These are phyloP conservation scores for Scaptomyza caliginosa DNA, from an alignment of 2,888 invertebrate species.

Conservation along the genomic window DNA sequence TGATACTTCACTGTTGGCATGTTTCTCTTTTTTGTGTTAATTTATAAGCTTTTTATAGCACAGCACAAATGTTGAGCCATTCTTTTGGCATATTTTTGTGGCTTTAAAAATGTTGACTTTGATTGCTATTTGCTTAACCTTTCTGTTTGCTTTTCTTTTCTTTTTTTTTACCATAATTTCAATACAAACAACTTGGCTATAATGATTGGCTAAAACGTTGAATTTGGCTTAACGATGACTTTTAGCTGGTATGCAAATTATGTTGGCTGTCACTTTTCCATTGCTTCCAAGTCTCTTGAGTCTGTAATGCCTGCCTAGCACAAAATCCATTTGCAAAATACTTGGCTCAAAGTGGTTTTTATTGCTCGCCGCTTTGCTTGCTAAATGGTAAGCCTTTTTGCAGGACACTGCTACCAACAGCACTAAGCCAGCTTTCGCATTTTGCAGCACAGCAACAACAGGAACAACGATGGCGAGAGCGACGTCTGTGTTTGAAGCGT, in stretches of 20 bases:
- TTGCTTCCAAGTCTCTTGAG: constrained; percentile 18
- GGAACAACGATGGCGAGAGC: neutral
- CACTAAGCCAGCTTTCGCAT: constrained; percentile 37
- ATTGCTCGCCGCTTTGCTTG: constrained; percentile 20
- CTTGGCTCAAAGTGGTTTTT: constrained; percentile 24
- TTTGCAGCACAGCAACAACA: constrained; percentile 13
- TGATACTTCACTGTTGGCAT: constrained; percentile 61
- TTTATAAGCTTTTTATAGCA: constrained; percentile 45
- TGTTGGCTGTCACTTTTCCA: constrained; percentile 22
- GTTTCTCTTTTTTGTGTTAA: constrained; percentile 40
- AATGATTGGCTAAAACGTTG: constrained; percentile 47
- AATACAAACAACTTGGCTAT: constrained; percentile 41
- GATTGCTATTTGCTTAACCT: constrained; percentile 45
- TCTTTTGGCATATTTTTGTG: constrained; percentile 30
- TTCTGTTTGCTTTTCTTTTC: constrained; percentile 7
- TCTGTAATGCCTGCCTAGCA: constrained; percentile 12
- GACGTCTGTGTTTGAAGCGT: constrained; percentile 2
- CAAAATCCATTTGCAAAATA: constrained; percentile 48
- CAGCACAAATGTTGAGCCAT: neutral
- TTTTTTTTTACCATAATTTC: constrained; percentile 38
- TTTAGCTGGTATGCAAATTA: constrained; percentile 19
- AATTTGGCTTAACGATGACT: constrained; percentile 7
- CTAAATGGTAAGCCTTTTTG: constrained; percentile 39
- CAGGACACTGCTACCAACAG: constrained; percentile 18
- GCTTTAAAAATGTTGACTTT: constrained; percentile 42